phyloP scores from a whole-genome alignment of 2,113 vertebrate genomes.

The Zeus faber region DNA sequence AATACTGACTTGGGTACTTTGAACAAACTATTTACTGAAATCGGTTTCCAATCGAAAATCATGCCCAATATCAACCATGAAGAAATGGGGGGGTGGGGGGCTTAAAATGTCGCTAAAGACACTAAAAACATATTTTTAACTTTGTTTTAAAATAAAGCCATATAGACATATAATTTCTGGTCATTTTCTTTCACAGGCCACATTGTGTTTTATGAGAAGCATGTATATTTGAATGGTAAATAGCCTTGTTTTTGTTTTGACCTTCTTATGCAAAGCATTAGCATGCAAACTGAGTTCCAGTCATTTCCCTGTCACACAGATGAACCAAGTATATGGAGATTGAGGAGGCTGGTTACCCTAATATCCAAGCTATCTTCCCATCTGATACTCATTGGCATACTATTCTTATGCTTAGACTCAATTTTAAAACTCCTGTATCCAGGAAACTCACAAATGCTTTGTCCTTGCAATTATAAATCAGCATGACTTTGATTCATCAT shows the following conservation, averaged over 20 bases:
- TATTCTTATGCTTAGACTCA: not conserved
- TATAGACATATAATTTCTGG: too few relatives aligned
- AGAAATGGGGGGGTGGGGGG: too few relatives aligned
- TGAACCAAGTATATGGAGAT: slow-evolving; percentile 37
- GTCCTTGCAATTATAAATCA: too few relatives aligned
- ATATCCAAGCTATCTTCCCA: slow-evolving; percentile 18
- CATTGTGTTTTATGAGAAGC: slow-evolving; percentile 33
- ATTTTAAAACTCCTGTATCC: not conserved
- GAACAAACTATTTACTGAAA: slow-evolving; percentile 15
- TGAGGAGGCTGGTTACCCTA: slow-evolving; percentile 19
- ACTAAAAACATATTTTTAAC: too few relatives aligned
- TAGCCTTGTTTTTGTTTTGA: slow-evolving; percentile 53
- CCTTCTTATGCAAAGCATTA: slow-evolving; percentile 50
- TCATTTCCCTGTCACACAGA: slow-evolving; percentile 25
- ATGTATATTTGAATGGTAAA: slow-evolving; percentile 40
- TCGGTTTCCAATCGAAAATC: not conserved
- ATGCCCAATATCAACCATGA: slow-evolving; percentile 8
- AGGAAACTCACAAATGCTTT: not conserved
- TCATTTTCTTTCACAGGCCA: slow-evolving; percentile 6
- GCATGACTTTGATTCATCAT: too few relatives aligned
- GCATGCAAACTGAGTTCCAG: slow-evolving; percentile 56
- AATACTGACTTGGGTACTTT: slow-evolving; percentile 9
- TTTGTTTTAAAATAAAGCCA: too few relatives aligned
- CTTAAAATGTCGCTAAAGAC: too few relatives aligned
- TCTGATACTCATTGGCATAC: slow-evolving; percentile 8